Evolutionary conservation across 2,113 vertebrate genomes (phyloP).

Genomic region (Marmota monax): DNA sequence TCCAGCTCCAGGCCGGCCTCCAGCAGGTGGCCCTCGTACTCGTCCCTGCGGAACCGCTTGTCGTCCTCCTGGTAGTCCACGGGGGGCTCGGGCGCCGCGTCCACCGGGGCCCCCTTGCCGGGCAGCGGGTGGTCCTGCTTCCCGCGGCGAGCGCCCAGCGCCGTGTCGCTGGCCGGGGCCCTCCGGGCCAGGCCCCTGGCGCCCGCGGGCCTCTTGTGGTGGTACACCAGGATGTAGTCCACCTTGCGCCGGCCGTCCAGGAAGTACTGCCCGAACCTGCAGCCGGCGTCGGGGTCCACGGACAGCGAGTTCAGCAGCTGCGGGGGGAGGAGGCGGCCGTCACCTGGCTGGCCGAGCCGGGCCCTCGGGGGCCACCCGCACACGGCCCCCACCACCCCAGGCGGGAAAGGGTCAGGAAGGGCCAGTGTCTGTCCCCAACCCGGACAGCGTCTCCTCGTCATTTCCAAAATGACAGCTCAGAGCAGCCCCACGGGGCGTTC

Average conservation of each 20-base stretch:
- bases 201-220: slow-evolving; percentile 89
- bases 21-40: slow-evolving; percentile 95
- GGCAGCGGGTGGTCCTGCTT: slow-evolving; percentile 86
- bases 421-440: rapidly evolving
- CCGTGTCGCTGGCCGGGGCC: slow-evolving; percentile 85
- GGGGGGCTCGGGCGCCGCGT: slow-evolving; percentile 85
- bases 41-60: slow-evolving; percentile 91
- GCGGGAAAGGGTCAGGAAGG: neutral
- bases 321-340: neutral
- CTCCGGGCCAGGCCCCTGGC: slow-evolving; percentile 81
- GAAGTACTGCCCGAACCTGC: slow-evolving; percentile 92
- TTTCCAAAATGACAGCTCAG: neutral
- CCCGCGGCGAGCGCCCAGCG: slow-evolving; percentile 77
- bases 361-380: too few species aligned
- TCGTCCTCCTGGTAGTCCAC: slow-evolving; percentile 93
- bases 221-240: slow-evolving; percentile 96
- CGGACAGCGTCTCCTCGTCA: neutral
- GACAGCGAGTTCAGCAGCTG: slow-evolving; percentile 91
- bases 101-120: slow-evolving; percentile 86
- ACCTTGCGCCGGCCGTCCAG: slow-evolving; percentile 93
- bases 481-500: too few species aligned
- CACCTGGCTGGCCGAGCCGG: rapidly evolving
- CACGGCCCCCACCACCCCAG: neutral
- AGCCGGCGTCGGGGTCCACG: slow-evolving; percentile 85
- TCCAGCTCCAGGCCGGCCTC: slow-evolving; percentile 96